Evolutionary conservation across 2,888 invertebrate genomes (phyloP), one percentile per base, ranked within the genome.

Genomic region (Microplitis deprimator): DNA sequence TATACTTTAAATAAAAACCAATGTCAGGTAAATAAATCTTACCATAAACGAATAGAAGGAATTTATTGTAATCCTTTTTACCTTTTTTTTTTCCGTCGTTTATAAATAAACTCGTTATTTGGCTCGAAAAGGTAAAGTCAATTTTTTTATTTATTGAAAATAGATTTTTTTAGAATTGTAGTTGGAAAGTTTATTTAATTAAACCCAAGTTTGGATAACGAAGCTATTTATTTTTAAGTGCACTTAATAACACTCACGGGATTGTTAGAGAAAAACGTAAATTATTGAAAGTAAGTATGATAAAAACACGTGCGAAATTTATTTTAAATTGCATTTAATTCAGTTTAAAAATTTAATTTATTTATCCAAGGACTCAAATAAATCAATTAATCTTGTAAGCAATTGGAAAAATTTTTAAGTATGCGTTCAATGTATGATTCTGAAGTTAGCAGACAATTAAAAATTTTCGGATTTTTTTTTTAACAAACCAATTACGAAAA

Each of bases 71-170:
- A 50, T 50, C 50, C 50, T 50, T 50, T 50, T 13, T 50, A 13
- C 13, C n/a, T n/a, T 50, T 50, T 29, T 29, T 29, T 29, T 41
- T 6, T 62, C n/a, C 50, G 20, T 73, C 16, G 29, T 16, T 39
- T 17, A 68, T 39, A 41, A 68, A 68, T 68, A 60, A 39, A 17
- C 17, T 17, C 40, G 61, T 39, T 60, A 60, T 8, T 69, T 69
- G 39, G 20, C 62, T 20, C 6, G 7, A 10, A 8, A 40, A 29
- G 64, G 39, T 62, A 29, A 68, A 75, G 68, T 75, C 59, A 40
- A 60, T 60, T 62, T 60, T 40, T 75, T 68, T 20, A 41, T 61
- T 59, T 73, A 29, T 65, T 73, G 6, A 69, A 75, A 50, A 50
- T 50, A 50, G 50, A 50, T 13, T 50, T 50, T 29, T 29, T 29